Conservation (phyloP, 2,888 invertebrate genomes). For the Hirtodrosophila duncani region DNA sequence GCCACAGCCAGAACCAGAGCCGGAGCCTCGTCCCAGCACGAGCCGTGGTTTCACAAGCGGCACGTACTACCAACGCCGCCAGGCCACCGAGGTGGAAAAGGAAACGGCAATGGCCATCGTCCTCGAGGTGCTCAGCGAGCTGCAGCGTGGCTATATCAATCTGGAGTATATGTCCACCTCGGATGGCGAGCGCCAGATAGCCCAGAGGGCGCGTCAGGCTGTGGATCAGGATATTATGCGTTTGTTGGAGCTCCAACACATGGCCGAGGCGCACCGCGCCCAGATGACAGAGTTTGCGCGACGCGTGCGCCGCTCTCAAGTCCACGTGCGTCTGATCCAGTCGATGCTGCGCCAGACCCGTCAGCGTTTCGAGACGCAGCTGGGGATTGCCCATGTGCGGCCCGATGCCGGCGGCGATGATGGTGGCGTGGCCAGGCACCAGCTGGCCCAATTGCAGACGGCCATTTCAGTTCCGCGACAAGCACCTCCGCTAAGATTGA, state of each 20-base stretch:
- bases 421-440: slow-evolving; percentile 4
- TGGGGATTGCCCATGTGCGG: background rate
- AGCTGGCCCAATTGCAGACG: background rate
- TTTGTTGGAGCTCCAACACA: background rate
- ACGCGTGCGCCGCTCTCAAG: background rate
- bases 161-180: background rate
- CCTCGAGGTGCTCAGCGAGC: slow-evolving; percentile 1
- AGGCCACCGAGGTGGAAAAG: background rate
- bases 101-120: slow-evolving; percentile 3
- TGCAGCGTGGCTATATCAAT: background rate
- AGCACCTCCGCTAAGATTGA: too few species aligned
- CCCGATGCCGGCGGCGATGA: slow-evolving; percentile 11
- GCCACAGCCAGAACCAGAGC: too few species aligned
- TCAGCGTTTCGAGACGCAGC: background rate
- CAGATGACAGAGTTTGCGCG: background rate
- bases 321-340: slow-evolving; percentile 3
- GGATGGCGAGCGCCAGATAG: slow-evolving; percentile 1
- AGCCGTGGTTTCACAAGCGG: too few species aligned
- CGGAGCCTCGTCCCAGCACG: too few species aligned
- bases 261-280: background rate
- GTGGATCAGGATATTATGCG: slow-evolving; percentile 9
- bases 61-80: too few species aligned
- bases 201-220: background rate
- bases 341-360: slow-evolving; percentile 2
- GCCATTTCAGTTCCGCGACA: too few species aligned